Evolutionary conservation across 2,797 vertebrate genomes (phyloP), one percentile per base, ranked within the genome.

Genomic region (Brachymystax lenok): DNA sequence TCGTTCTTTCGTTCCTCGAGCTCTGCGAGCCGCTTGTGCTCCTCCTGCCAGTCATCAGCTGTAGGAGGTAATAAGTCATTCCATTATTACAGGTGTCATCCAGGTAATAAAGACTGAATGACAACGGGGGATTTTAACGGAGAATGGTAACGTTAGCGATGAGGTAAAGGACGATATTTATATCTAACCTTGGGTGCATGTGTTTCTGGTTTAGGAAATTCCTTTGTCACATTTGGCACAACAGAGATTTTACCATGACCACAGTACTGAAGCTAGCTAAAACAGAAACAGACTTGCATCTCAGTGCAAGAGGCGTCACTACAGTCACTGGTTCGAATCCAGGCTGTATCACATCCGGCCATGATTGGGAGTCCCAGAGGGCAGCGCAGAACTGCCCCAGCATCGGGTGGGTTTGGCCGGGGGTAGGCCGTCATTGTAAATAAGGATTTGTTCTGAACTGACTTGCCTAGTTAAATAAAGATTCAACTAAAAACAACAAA

Each of bases 41-140:
- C 96, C 87, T 98, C 96, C 83, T 97, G 96, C 97, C 97, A 98
- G 85, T 98, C 97, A 2, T 98, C 97, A 74, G 98, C 97, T 98
- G 79, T 54, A 1, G 59, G 63, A 76, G 66, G 56, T 82, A n/a
- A 28, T 1, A 4, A 16, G 28, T 28, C 0, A 67, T 28, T 33
- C 28, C 14, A 33, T 67, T 33, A 13, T 24, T 7, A 64, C 21
- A 27, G 8, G 61, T 27, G n/a, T 27, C 61, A 1, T 24, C 24
- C 8, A 17, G 21, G 24, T 27, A 64, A 64, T 7, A 21, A 14
- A n/a, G 19, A 59, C 56, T 6, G 56, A 19, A 5, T 46, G 40
- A 28, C n/a, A 69, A 46, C 56, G 1, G 69, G 8, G 8, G 5
- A 63, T 63, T n/a, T 19, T 63, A 19, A 67, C 3, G 17, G 24